Evolutionary conservation across 2,888 invertebrate species (phyloP).

Genomic region (Parnassius orleans): DNA sequence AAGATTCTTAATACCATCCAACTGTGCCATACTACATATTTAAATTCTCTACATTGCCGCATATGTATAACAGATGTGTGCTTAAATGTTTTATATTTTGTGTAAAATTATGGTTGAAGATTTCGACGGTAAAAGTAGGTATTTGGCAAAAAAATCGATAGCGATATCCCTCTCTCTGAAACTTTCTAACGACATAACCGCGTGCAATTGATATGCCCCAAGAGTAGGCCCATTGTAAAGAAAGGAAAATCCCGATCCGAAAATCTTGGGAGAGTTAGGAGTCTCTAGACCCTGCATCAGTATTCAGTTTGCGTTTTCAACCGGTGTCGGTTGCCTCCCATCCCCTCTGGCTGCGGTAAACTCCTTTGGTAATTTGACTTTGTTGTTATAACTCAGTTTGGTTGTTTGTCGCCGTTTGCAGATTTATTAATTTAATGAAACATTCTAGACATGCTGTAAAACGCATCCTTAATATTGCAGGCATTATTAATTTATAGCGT

Average conservation of each 20-base stretch:
- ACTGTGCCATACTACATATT: not conserved
- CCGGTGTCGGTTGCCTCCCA: conserved; percentile 57
- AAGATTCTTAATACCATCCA: conserved; percentile 8
- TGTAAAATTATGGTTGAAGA: conserved; percentile 21
- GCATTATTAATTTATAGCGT: no score
- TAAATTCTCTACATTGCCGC: not conserved
- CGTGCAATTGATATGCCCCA: conserved; percentile 81
- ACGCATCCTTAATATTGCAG: conserved; percentile 25
- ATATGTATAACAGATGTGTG: no score
- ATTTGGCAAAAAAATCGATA: conserved; percentile 73
- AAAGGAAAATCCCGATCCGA: conserved; percentile 80
- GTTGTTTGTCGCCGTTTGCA: conserved; percentile 73
- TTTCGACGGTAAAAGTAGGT: conserved; percentile 36
- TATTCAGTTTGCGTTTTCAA: conserved; percentile 67
- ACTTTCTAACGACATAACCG: conserved; percentile 81
- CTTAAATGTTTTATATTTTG: no score
- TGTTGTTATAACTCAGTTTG: conserved; percentile 80
- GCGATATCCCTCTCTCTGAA: conserved; percentile 58
- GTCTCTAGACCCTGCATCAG: conserved; percentile 63
- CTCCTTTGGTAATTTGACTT: conserved; percentile 80
- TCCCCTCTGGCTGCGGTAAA: conserved; percentile 65
- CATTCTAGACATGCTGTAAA: conserved; percentile 45
- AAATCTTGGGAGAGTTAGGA: conserved; percentile 78
- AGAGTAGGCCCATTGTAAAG: conserved; percentile 80
- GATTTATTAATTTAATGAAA: conserved; percentile 77